Evolutionary conservation across 2,888 invertebrate species (phyloP).

Genomic region (Philopedon plagiatum): DNA sequence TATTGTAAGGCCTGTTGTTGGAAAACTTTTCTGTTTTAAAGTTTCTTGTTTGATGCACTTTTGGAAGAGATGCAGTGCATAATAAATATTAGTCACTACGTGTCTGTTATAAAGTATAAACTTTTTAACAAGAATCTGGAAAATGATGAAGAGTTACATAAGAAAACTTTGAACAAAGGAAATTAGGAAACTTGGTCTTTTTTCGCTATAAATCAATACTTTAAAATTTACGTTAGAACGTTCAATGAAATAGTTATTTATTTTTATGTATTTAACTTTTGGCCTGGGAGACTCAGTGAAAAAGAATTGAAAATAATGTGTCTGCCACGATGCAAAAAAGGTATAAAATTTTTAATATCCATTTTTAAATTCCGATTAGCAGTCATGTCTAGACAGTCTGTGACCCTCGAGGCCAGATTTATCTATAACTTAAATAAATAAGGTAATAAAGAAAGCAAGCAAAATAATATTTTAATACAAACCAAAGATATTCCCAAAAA

Average conservation of each 20-base stretch:
- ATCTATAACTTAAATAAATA: too few species aligned
- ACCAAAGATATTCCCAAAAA: too few species aligned
- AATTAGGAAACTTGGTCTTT: background rate
- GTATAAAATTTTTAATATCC: too few species aligned
- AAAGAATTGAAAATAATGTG: too few species aligned
- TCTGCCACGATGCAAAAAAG: too few species aligned
- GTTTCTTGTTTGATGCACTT: background rate
- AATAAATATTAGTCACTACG: conserved; percentile 1
- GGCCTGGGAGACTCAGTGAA: too few species aligned
- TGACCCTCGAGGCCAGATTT: too few species aligned
- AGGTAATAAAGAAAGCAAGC: too few species aligned
- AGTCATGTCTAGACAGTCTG: too few species aligned
- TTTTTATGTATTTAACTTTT: too few species aligned
- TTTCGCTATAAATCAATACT: background rate
- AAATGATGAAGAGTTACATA: background rate
- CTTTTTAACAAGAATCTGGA: background rate
- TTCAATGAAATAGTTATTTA: background rate
- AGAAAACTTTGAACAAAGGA: background rate
- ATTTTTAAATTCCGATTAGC: too few species aligned
- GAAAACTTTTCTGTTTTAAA: background rate
- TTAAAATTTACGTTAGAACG: background rate
- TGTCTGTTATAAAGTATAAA: background rate
- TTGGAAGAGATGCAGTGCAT: background rate
- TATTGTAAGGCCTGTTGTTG: background rate
- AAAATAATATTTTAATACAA: too few species aligned